Conservation (phyloP, 2,888 invertebrate genomes). For the Caenorhabditis sinica region DNA sequence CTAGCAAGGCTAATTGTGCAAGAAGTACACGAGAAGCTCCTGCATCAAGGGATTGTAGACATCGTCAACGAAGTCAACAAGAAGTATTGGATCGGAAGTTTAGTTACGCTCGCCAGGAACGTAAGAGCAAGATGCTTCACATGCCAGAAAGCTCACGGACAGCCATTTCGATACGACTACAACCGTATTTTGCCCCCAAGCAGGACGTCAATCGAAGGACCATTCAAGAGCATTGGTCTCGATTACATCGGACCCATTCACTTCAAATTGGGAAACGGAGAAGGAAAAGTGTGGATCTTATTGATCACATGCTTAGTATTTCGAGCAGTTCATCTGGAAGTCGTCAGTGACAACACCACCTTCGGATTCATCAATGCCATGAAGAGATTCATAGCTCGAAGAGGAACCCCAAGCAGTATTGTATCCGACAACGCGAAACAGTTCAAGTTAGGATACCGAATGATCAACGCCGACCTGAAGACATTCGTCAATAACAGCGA, state of each 20-base stretch:
- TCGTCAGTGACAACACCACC: background rate
- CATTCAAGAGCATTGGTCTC: background rate
- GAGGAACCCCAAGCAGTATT: conserved; percentile 80
- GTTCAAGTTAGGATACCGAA: conserved; percentile 75
- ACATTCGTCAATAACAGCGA: background rate
- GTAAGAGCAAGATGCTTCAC: too few relatives aligned
- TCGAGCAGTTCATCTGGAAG: conserved; percentile 22
- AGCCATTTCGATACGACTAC: too few relatives aligned
- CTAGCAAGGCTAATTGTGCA: too few relatives aligned
- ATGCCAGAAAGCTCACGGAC: too few relatives aligned
- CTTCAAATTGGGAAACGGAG: background rate
- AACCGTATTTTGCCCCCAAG: background rate
- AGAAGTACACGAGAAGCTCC: too few relatives aligned
- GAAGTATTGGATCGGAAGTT: too few relatives aligned
- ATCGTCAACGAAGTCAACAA: too few relatives aligned
- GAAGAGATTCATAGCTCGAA: conserved; percentile 69
- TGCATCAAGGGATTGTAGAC: too few relatives aligned
- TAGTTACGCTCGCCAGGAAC: too few relatives aligned
- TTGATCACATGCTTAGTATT: conserved; percentile 15
- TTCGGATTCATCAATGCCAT: background rate
- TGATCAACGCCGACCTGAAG: background rate
- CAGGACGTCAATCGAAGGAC: background rate
- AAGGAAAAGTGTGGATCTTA: conserved; percentile 17
- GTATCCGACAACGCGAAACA: conserved; percentile 84
- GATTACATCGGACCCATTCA: conserved; percentile 31